These are phyloP conservation scores for Lasioglossum albipes DNA, from an alignment of 1,140 invertebrate species.

Conservation along the genomic window DNA sequence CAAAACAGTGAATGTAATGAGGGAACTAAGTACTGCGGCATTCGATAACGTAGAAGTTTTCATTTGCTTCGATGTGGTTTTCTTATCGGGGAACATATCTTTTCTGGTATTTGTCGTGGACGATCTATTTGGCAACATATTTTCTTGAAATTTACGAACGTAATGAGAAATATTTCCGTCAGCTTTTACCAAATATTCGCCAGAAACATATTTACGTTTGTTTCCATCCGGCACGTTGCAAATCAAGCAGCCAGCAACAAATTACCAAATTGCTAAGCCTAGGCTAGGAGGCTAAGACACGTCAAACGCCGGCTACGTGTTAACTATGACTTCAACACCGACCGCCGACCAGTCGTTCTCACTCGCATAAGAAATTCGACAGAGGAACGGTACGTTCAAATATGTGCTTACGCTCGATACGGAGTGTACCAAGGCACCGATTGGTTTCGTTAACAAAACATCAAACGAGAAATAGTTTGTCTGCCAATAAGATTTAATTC, in stretches of 20 bases:
- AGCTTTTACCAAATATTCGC: slow-evolving; percentile 51
- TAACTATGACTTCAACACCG: slow-evolving; percentile 59
- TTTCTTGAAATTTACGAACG: slow-evolving; percentile 25
- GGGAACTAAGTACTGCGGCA: slow-evolving; percentile 85
- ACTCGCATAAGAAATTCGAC: slow-evolving; percentile 10
- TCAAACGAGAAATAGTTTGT: slow-evolving; percentile 7
- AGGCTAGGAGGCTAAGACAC: slow-evolving; percentile 68
- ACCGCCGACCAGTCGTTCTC: slow-evolving; percentile 6
- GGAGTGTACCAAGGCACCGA: slow-evolving; percentile 9
- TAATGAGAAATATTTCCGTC: slow-evolving; percentile 28
- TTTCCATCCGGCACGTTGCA: slow-evolving; percentile 54
- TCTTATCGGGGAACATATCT: slow-evolving; percentile 74
- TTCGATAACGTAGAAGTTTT: slow-evolving; percentile 82
- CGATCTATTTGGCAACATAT: slow-evolving; percentile 70
- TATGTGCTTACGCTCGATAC: slow-evolving; percentile 19
- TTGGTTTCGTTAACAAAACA: slow-evolving; percentile 15
- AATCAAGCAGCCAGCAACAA: slow-evolving; percentile 53
- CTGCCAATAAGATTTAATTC: slow-evolving; percentile 41
- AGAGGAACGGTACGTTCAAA: slow-evolving; percentile 34
- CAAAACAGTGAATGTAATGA: slow-evolving; percentile 95
- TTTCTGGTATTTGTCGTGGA: slow-evolving; percentile 70
- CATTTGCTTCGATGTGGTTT: slow-evolving; percentile 73
- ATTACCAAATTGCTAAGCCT: slow-evolving; percentile 56
- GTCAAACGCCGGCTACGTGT: slow-evolving; percentile 71
- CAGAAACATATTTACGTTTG: slow-evolving; percentile 52